These are phyloP conservation scores for Colostygia pectinataria DNA, from an alignment of 2,888 invertebrate species.

Conservation along the genomic window DNA sequence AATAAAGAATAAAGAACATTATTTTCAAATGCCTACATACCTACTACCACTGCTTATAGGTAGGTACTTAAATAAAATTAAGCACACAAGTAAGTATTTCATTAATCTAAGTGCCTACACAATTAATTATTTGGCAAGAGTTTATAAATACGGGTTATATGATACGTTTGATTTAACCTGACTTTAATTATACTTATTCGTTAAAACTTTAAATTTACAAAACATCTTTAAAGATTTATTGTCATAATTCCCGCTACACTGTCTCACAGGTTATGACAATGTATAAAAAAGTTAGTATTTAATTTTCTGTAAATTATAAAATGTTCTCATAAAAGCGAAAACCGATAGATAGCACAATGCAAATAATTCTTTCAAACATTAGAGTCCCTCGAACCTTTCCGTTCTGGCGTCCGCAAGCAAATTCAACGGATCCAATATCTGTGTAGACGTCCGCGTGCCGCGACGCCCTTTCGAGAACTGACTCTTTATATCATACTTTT, in stretches of 20 bases:
- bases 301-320: no score
- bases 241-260: no score
- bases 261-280: no score
- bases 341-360: no score
- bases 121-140: constrained; percentile 24
- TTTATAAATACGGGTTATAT: constrained; percentile 4
- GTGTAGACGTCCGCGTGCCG: constrained; percentile 57
- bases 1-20: no score
- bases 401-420: constrained; percentile 62
- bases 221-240: no score
- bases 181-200: background rate
- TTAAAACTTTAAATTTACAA: no score
- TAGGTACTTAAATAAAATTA: background rate
- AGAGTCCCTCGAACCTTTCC: constrained; percentile 54
- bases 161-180: no score
- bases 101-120: background rate
- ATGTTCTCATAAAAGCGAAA: no score
- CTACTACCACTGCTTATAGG: no score
- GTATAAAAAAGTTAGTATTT: no score
- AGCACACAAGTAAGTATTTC: background rate
- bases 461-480: constrained; percentile 78
- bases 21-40: no score
- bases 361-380: background rate
- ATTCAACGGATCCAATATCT: constrained; percentile 68
- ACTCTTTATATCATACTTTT: constrained; percentile 81